phyloP scores from a whole-genome alignment of 2,888 invertebrate genomes.

The Notodonta ziczac region DNA sequence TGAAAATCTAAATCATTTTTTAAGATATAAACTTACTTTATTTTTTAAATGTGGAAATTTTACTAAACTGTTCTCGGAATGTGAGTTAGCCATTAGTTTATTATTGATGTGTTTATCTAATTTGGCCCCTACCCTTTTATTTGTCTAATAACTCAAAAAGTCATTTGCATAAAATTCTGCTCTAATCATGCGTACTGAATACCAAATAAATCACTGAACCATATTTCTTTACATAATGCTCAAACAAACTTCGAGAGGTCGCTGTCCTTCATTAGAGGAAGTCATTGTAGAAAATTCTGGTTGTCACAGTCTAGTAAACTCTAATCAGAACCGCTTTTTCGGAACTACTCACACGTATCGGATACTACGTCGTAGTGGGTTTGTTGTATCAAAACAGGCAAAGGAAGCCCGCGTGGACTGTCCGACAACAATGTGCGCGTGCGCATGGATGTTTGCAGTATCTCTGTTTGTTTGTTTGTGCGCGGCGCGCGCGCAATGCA shows the following conservation, averaged over 20 bases:
- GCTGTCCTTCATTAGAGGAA: constrained; percentile 28
- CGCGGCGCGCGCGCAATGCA: constrained; percentile 55
- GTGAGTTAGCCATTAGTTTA: too few species aligned
- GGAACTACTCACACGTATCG: constrained; percentile 18
- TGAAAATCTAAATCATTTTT: neutral
- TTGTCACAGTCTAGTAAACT: neutral
- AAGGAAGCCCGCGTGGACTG: constrained; percentile 43
- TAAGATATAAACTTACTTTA: too few species aligned
- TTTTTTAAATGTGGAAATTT: too few species aligned
- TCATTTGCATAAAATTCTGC: neutral
- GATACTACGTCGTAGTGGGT: constrained; percentile 27
- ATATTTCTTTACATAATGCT: too few species aligned
- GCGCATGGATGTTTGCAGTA: constrained; percentile 42
- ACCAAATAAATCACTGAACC: neutral
- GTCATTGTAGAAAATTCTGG: constrained; percentile 25
- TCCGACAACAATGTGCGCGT: constrained; percentile 46
- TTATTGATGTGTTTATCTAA: too few species aligned
- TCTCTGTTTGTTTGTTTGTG: constrained; percentile 55
- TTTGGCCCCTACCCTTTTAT: too few species aligned
- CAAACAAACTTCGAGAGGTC: constrained; percentile 18
- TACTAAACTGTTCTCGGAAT: too few species aligned
- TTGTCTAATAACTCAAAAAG: neutral
- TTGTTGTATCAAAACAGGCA: constrained; percentile 47
- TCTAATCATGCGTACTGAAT: neutral
- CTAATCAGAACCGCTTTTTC: constrained; percentile 1